Conservation (phyloP, 2,888 invertebrate genomes). For the Tetragonula carbonaria region DNA sequence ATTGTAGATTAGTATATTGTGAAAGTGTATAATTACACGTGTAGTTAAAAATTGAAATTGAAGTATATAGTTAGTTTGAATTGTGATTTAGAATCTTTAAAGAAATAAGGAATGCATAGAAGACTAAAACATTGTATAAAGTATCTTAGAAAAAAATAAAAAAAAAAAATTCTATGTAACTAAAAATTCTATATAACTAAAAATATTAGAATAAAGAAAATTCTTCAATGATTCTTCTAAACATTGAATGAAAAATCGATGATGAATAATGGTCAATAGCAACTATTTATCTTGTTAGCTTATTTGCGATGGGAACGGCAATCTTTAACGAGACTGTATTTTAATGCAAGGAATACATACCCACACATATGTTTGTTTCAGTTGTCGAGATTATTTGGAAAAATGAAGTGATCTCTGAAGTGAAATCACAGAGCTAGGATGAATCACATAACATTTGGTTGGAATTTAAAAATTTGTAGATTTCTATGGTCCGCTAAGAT, state of each 20-base stretch:
- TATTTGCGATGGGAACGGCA: conserved; percentile 16
- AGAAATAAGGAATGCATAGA: no score
- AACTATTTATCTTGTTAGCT: conserved; percentile 20
- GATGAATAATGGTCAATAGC: conserved; percentile 5
- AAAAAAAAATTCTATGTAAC: no score
- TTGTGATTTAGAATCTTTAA: not conserved
- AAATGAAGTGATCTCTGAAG: not conserved
- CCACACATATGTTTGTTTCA: conserved; percentile 15
- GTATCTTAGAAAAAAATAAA: no score
- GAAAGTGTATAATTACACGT: not conserved
- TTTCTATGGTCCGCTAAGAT: conserved; percentile 50
- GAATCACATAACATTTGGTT: not conserved
- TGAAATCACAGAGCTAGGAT: conserved; percentile 1
- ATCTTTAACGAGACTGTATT: conserved; percentile 6
- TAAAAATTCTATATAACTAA: no score
- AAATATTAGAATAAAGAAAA: no score
- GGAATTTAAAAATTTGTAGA: conserved; percentile 20
- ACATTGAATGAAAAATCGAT: not conserved
- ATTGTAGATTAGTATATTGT: not conserved
- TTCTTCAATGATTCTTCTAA: not conserved
- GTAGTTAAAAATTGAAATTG: not conserved
- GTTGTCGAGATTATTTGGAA: conserved; percentile 15
- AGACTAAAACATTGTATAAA: no score
- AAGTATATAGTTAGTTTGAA: not conserved
- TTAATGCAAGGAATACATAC: not conserved